Evolutionary conservation across 2,888 invertebrate species (phyloP).

Genomic region (Ditula angustiorana): DNA sequence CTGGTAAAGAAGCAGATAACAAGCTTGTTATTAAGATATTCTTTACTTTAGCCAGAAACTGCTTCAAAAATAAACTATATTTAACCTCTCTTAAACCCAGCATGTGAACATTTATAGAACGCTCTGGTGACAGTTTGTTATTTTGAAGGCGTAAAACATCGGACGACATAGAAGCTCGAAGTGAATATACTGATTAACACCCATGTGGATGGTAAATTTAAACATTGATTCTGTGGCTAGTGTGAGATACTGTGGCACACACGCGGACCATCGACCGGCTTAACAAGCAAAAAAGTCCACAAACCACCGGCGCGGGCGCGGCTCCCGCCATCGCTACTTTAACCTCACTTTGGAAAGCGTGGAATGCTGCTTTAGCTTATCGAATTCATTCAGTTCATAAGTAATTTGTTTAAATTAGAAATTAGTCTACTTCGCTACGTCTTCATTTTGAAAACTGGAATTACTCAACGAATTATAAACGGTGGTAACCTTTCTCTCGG

Average conservation of each 20-base stretch:
- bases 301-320: slow-evolving; percentile 12
- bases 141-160: slow-evolving; percentile 4
- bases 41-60: not conserved
- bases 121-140: slow-evolving; percentile 2
- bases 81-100: not conserved
- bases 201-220: slow-evolving; percentile 19
- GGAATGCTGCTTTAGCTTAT: slow-evolving; percentile 41
- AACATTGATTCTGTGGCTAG: slow-evolving; percentile 12
- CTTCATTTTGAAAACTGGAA: slow-evolving; percentile 28
- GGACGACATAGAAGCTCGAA: not conserved
- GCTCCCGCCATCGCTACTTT: slow-evolving; percentile 7
- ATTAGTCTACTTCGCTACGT: slow-evolving; percentile 31
- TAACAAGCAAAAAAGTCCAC: slow-evolving; percentile 38
- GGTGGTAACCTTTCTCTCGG: slow-evolving; percentile 21
- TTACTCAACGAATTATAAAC: slow-evolving; percentile 21
- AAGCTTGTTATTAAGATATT: not conserved
- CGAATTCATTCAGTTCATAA: slow-evolving; percentile 39
- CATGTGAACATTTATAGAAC: not conserved
- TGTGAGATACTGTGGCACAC: slow-evolving; percentile 27
- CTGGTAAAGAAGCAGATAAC: too few species aligned
- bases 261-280: slow-evolving; percentile 19
- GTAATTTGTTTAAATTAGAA: slow-evolving; percentile 41
- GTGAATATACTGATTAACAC: slow-evolving; percentile 22
- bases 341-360: slow-evolving; percentile 42
- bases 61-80: not conserved